phyloP scores from a whole-genome alignment of 2,113 vertebrate genomes.

The Albula glossodonta region DNA sequence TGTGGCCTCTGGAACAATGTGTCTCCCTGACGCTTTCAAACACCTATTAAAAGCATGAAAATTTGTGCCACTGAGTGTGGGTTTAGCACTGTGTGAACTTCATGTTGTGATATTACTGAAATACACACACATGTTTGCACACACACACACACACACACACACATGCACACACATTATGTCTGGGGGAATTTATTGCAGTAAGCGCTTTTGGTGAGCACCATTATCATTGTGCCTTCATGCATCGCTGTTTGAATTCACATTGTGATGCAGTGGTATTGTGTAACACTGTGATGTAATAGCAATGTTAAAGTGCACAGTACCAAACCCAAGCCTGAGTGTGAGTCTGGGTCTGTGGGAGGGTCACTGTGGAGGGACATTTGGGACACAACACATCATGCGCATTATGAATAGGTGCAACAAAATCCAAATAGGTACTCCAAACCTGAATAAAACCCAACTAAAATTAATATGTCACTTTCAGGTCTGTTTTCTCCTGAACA shows the following conservation, averaged over 20 bases:
- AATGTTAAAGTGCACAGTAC: constrained; percentile 51
- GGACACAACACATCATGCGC: background rate
- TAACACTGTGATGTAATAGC: constrained; percentile 66
- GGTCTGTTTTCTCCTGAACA: constrained; percentile 19
- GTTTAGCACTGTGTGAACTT: background rate
- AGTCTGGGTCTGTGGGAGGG: constrained; percentile 36
- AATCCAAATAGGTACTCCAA: too few species aligned
- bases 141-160: too few species aligned
- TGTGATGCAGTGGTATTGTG: constrained; percentile 58
- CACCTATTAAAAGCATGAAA: background rate
- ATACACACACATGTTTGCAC: too few species aligned
- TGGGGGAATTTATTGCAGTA: background rate
- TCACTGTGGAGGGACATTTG: constrained; percentile 34
- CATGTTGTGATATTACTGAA: background rate
- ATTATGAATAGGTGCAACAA: background rate
- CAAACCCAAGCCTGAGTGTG: constrained; percentile 36
- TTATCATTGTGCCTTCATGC: constrained; percentile 17
- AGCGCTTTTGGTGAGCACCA: background rate
- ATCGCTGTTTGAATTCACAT: constrained; percentile 44
- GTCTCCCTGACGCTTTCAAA: background rate
- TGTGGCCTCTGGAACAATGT: background rate
- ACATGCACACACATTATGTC: background rate
- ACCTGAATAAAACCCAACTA: background rate
- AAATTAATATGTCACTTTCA: too few species aligned
- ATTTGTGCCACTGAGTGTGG: background rate